A percentile compares a stretch with the other conserved stretches of the same genome.
These are phyloP conservation scores for Steinernema carpocapsae DNA, from an alignment of 2,888 invertebrate species.

Conservation along the genomic window DNA sequence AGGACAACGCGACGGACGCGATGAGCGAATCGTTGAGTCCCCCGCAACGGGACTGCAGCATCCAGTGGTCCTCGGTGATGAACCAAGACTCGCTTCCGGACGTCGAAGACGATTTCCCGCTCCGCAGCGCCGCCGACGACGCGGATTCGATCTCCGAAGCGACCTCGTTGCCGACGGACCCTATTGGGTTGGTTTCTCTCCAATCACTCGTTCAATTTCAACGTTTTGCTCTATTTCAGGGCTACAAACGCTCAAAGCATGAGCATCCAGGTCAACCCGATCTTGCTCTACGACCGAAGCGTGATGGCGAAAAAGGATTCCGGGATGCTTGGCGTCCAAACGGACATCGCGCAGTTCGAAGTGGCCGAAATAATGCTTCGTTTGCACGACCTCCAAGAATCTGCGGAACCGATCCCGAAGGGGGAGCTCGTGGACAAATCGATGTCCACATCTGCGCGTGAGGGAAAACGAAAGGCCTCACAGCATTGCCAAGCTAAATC, in stretches of 20 bases:
- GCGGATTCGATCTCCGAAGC: conserved; percentile 64
- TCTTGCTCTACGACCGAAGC: conserved; percentile 31
- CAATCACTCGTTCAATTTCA: not conserved
- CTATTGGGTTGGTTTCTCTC: conserved; percentile 47
- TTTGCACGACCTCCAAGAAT: conserved; percentile 44
- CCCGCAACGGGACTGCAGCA: conserved; percentile 13
- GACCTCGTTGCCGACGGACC: conserved; percentile 63
- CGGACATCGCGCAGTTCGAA: conserved; percentile 63
- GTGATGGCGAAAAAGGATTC: conserved; percentile 35
- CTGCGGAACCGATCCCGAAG: not conserved
- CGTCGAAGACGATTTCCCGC: not conserved
- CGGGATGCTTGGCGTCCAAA: conserved; percentile 46
- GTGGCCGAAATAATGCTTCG: conserved; percentile 59
- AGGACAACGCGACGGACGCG: conserved; percentile 20
- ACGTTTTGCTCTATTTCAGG: not conserved
- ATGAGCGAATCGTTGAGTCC: not conserved
- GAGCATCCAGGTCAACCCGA: conserved; percentile 30
- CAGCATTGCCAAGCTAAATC: conserved; percentile 41
- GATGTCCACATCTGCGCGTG: not conserved
- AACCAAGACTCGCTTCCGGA: not conserved
- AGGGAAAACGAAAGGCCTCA: not conserved
- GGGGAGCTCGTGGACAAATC: conserved; percentile 33
- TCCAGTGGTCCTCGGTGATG: conserved; percentile 6
- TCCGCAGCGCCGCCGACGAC: conserved; percentile 39
- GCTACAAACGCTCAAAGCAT: not conserved